A percentile compares a stretch with the other conserved stretches of the same genome.
Evolutionary conservation across 2,797 vertebrate genomes (phyloP).

Genomic region (Neoniphon sammara): DNA sequence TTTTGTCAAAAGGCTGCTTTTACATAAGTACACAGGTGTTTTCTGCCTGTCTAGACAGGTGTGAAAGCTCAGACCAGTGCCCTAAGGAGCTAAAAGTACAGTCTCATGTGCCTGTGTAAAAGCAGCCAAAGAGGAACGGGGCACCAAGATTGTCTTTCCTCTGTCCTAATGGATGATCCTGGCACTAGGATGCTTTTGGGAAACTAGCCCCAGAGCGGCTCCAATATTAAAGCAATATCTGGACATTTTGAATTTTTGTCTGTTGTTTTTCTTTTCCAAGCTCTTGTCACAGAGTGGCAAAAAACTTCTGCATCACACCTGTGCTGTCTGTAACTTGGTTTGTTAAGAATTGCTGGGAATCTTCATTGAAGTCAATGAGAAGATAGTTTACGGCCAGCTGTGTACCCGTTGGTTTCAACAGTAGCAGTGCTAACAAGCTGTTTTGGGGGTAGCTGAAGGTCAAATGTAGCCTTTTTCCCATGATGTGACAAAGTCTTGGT

Average conservation of each 20-base stretch:
- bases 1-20: conserved; percentile 8
- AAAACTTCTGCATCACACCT: neutral
- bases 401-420: neutral
- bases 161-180: neutral
- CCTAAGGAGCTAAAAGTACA: too few species aligned
- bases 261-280: neutral
- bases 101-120: conserved; percentile 7
- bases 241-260: conserved; percentile 4
- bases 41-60: neutral
- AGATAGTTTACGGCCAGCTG: neutral
- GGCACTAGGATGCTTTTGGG: conserved; percentile 11
- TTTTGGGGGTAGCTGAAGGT: neutral
- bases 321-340: neutral
- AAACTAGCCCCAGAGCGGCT: neutral
- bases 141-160: neutral
- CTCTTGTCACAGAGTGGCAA: conserved; percentile 1
- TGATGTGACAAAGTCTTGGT: conserved; percentile 1
- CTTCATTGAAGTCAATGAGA: neutral
- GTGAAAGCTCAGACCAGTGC: neutral
- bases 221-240: conserved; percentile 1
- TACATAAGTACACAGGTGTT: neutral
- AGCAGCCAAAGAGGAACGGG: conserved; percentile 4
- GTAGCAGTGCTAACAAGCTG: neutral
- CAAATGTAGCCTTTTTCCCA: too few species aligned
- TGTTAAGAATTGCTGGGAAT: neutral